These are phyloP conservation scores for Didymodactylos carnosus DNA, from an alignment of 2,888 invertebrate species.

Conservation along the genomic window DNA sequence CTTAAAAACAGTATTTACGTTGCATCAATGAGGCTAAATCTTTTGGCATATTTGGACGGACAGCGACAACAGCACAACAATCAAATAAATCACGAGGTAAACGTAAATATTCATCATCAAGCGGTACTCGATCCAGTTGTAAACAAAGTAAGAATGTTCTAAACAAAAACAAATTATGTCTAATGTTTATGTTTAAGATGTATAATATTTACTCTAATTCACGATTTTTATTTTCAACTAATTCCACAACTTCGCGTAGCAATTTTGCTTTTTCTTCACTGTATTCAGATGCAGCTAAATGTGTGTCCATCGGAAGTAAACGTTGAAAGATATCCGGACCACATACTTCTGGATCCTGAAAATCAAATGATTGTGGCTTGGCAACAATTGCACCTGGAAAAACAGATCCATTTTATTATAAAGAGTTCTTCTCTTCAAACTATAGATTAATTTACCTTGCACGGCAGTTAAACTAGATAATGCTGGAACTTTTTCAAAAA, in stretches of 20 bases:
- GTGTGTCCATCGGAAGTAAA: slow-evolving; percentile 58
- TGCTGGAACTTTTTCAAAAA: slow-evolving; percentile 77
- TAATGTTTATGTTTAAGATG: not conserved
- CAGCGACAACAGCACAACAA: slow-evolving; percentile 73
- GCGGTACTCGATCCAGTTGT: slow-evolving; percentile 20
- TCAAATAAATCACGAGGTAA: slow-evolving; percentile 72
- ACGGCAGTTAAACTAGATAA: slow-evolving; percentile 48
- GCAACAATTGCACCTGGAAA: slow-evolving; percentile 72
- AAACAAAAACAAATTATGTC: not conserved
- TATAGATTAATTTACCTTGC: not conserved
- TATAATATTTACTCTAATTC: slow-evolving; percentile 43
- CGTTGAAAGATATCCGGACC: slow-evolving; percentile 62
- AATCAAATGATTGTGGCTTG: slow-evolving; percentile 68
- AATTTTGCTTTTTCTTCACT: slow-evolving; percentile 86
- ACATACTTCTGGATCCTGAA: slow-evolving; percentile 58
- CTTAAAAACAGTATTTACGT: not conserved
- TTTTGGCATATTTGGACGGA: slow-evolving; percentile 60
- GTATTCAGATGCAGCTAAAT: slow-evolving; percentile 15
- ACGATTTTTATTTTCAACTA: slow-evolving; percentile 61
- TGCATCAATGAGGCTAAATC: slow-evolving; percentile 61
- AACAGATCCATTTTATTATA: slow-evolving; percentile 38
- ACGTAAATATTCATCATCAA: slow-evolving; percentile 24
- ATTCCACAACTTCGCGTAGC: slow-evolving; percentile 50
- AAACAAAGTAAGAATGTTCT: slow-evolving; percentile 12
- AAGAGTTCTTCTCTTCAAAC: not conserved